These are phyloP conservation scores for Hipposideros armiger DNA, from an alignment of 2,113 vertebrate genomes.

Conservation along the genomic window DNA sequence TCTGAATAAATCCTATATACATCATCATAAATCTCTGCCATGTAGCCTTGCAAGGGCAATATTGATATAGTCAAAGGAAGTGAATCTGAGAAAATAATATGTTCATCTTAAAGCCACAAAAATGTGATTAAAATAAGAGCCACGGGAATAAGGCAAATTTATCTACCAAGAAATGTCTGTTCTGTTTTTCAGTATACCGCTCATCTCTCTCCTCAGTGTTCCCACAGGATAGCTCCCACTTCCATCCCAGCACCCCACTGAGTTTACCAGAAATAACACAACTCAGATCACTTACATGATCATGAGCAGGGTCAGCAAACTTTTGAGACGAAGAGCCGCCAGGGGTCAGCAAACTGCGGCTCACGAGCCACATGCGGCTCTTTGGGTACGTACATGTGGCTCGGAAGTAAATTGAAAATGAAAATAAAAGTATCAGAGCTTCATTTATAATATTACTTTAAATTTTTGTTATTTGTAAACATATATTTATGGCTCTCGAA, in stretches of 20 bases:
- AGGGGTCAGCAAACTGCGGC: no score
- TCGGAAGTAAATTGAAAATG: no score
- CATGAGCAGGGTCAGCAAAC: constrained; percentile 70
- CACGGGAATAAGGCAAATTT: not conserved
- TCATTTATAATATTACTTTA: no score
- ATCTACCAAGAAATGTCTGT: not conserved
- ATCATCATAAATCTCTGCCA: not conserved
- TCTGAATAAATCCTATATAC: not conserved
- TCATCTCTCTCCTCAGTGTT: not conserved
- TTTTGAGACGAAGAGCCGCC: no score
- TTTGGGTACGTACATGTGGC: no score
- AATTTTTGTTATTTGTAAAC: no score
- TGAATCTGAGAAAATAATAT: not conserved
- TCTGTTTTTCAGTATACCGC: not conserved
- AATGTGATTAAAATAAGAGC: not conserved
- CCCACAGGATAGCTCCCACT: constrained; percentile 52
- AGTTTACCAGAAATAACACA: constrained; percentile 85
- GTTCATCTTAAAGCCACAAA: not conserved
- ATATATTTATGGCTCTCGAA: no score
- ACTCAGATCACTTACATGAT: constrained; percentile 83
- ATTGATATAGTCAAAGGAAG: not conserved
- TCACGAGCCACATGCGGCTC: no score
- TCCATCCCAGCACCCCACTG: constrained; percentile 83
- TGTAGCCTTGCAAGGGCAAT: not conserved
- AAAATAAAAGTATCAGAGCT: no score